A percentile compares a stretch with the other conserved stretches of the same genome.
Evolutionary conservation across 2,113 vertebrate species (phyloP).

Genomic region (Dicrurus megarhynchus): DNA sequence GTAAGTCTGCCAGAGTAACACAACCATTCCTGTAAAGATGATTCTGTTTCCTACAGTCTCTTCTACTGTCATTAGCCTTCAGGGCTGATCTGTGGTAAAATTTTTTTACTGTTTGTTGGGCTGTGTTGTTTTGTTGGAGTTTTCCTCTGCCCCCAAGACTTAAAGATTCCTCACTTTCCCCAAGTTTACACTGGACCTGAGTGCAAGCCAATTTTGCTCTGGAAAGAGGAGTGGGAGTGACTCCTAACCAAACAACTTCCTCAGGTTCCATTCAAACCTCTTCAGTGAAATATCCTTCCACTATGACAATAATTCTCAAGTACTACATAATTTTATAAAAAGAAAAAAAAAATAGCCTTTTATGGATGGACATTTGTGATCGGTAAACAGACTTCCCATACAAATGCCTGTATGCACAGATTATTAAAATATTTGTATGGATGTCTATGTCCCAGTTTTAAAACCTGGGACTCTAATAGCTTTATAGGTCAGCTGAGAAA

Average conservation of each 20-base stretch:
- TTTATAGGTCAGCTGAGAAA: conserved; percentile 30
- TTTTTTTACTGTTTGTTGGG: background rate
- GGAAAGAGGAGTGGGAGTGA: background rate
- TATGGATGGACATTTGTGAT: background rate
- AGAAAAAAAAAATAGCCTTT: background rate
- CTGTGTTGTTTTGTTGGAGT: background rate
- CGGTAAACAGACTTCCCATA: background rate
- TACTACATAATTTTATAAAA: background rate
- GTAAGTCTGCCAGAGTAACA: background rate
- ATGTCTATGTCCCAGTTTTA: background rate
- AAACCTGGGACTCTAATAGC: background rate
- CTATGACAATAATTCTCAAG: background rate
- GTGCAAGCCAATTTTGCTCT: background rate
- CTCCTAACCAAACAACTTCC: background rate
- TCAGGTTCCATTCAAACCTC: background rate
- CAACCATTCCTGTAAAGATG: background rate
- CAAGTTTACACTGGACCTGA: background rate
- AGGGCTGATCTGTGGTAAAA: accelerated
- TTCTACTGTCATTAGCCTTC: background rate
- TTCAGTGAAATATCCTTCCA: background rate
- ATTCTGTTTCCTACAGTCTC: background rate
- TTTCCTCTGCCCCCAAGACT: background rate
- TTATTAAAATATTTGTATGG: background rate
- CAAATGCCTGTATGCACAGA: background rate
- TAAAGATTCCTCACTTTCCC: background rate